Base-by-base conservation (phyloP, 2,113 vertebrate species). In the Arothron firmamentum region DNA sequence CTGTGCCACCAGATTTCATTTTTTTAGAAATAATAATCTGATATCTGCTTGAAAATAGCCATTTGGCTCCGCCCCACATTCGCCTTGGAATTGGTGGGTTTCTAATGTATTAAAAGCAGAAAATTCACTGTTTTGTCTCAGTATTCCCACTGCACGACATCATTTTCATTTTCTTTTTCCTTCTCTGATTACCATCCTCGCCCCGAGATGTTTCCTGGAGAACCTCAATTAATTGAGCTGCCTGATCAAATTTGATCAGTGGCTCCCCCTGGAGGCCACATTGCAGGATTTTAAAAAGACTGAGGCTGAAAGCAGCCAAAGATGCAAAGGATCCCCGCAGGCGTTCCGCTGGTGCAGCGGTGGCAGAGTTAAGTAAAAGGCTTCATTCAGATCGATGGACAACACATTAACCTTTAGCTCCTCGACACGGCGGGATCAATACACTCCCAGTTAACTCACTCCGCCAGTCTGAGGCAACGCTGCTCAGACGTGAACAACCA, bases 321-420 rank as follows among this genome's bases (percentile, higher is more conserved):
- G 49, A 66, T 51, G 55, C 66, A 65, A 45, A 72, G 46, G n/a
- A 62, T 61, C 52, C 53, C 80, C 58, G 18, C 25, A n/a, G 76
- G 81, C 64, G 53, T 74, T 78, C 68, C 73, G 72, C 73, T 65
- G 82, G 72, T 67, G 47, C 23, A 59, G 62, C 49, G 60, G 71
- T 49, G 63, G 64, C 18, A 23, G 62, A 81, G 72, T 85, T 85
- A 82, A 87, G 84, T 88, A 88, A 87, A 89, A 88, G 74, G 74
- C 60, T 75, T 84, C 60, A 83, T 84, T 85, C 66, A 71, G 81
- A 87, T 90, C 87, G 18, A 89, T 89, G 62, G 65, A 75, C 75
- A 78, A 78, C 85, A 82, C 81, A 86, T 91, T 90, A 90, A 88
- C 86, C 89, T 90, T 88, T 87, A 73, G 74, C 76, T 81, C 76